Conservation (phyloP, 2,113 vertebrate species). For the Antechinus stuartii region DNA sequence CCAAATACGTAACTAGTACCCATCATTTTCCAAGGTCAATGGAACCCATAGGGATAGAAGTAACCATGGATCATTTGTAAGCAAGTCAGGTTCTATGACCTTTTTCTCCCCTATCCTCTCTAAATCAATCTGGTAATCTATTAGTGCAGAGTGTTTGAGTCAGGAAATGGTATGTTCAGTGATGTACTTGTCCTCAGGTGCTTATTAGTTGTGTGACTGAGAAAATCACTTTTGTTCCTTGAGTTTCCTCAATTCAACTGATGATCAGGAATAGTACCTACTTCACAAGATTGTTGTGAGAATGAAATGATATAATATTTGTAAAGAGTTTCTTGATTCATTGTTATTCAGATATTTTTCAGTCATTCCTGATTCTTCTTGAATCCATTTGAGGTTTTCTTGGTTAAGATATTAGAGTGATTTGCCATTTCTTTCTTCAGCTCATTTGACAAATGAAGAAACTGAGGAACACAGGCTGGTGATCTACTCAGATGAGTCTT, state of each 20-base stretch:
- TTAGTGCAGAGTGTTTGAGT: neutral
- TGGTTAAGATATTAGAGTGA: neutral
- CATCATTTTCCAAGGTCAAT: neutral
- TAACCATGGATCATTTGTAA: neutral
- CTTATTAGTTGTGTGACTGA: neutral
- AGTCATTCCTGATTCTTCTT: neutral
- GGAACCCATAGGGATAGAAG: neutral
- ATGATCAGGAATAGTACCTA: neutral
- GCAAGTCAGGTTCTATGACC: neutral
- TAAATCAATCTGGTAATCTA: neutral
- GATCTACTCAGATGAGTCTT: neutral
- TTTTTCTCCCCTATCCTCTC: neutral
- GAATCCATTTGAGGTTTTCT: neutral
- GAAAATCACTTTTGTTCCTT: neutral
- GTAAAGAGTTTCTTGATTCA: neutral
- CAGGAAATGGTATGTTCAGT: neutral
- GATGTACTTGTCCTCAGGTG: neutral
- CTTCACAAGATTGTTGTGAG: neutral
- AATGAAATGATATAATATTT: neutral
- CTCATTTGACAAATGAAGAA: neutral
- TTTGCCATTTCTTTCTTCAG: neutral
- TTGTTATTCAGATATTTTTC: neutral
- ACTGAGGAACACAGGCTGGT: neutral
- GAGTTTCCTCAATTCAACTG: neutral
- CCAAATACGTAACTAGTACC: neutral